Conservation (phyloP, 2,113 vertebrate genomes). For the Colaptes auratus region DNA sequence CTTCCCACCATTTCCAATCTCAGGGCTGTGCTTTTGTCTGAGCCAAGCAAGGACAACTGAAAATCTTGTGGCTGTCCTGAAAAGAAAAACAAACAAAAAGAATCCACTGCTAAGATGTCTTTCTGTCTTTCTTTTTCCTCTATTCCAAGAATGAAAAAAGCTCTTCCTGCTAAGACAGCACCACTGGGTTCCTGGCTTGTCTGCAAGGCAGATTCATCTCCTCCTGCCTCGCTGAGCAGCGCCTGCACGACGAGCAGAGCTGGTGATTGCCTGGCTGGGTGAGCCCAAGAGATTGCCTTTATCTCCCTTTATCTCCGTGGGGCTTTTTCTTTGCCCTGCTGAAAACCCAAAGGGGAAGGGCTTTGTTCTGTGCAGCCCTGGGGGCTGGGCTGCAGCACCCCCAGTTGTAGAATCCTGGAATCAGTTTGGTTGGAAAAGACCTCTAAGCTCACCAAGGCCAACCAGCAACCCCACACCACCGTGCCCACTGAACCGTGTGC, state of each 20-base stretch:
- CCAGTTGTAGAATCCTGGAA: no score
- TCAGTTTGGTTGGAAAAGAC: no score
- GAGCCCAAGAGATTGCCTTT: not conserved
- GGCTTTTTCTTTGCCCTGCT: not conserved
- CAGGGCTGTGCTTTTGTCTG: not conserved
- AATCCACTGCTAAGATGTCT: not conserved
- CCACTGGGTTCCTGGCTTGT: not conserved
- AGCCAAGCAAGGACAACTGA: not conserved
- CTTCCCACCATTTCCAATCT: not conserved
- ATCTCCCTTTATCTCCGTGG: not conserved
- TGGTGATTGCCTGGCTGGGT: not conserved
- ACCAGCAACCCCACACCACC: no score
- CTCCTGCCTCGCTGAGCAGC: fast-evolving
- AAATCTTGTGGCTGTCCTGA: not conserved
- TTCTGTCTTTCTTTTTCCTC: not conserved
- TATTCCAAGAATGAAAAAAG: not conserved
- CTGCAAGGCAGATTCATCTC: not conserved
- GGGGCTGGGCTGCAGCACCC: not conserved
- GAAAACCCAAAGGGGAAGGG: not conserved
- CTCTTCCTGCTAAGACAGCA: not conserved
- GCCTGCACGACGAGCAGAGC: not conserved
- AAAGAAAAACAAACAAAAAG: not conserved
- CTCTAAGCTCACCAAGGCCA: no score
- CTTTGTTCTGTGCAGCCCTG: not conserved
- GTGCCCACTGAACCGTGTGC: no score